A percentile compares a stretch with the other conserved stretches of the same genome.
Conservation (phyloP, 2,113 vertebrate genomes). For the Gopherus evgoodei region DNA sequence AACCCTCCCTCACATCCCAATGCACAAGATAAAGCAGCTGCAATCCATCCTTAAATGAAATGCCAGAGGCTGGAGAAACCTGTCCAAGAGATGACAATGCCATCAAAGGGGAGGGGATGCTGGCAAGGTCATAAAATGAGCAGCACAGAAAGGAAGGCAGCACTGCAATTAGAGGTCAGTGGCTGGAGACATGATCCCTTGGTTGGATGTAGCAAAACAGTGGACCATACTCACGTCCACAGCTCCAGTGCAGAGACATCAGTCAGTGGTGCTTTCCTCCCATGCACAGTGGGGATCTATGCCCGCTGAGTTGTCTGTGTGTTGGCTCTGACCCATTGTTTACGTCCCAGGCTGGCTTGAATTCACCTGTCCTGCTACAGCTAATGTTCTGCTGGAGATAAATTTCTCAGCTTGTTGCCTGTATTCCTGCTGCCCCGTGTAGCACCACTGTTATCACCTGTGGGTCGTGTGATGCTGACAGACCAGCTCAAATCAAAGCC, state of each 20-base stretch:
- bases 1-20: not conserved
- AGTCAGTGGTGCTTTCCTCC: not conserved
- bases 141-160: not conserved
- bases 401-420: not conserved
- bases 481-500: not conserved
- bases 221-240: not conserved
- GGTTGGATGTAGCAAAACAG: not conserved
- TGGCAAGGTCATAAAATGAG: not conserved
- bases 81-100: not conserved
- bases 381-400: not conserved
- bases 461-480: not conserved
- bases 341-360: not conserved
- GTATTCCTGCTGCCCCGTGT: not conserved
- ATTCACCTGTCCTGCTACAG: not conserved
- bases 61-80: not conserved
- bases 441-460: not conserved
- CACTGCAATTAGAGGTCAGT: not conserved
- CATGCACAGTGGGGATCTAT: not conserved
- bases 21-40: not conserved
- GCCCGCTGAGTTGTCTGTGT: not conserved
- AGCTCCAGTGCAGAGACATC: not conserved
- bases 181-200: not conserved
- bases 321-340: not conserved
- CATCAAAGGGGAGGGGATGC: not conserved
- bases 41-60: not conserved